Conservation (phyloP, 2,888 invertebrate species). For the Oligia strigilis region DNA sequence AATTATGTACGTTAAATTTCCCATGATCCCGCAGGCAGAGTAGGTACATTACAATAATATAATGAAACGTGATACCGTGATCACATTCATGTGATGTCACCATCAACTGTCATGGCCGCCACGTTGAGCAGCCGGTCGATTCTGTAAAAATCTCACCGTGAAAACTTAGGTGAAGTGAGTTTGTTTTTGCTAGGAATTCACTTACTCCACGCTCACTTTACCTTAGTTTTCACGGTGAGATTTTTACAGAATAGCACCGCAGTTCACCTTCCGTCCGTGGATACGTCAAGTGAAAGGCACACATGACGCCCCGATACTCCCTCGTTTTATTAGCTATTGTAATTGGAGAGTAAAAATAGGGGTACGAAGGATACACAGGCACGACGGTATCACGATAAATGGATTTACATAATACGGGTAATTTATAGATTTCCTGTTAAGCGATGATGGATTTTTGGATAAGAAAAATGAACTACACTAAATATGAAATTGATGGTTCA, state of each 20-base stretch:
- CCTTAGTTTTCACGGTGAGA: no score
- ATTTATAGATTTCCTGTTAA: slow-evolving; percentile 17
- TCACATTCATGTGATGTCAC: slow-evolving; percentile 21
- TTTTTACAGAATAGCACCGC: no score
- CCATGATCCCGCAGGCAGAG: not conserved
- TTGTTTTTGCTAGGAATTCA: no score
- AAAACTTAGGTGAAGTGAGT: no score
- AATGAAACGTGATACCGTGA: not conserved
- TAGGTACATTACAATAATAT: not conserved
- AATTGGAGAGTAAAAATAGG: slow-evolving; percentile 6
- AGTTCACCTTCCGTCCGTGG: slow-evolving; percentile 21
- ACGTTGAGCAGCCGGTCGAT: slow-evolving; percentile 1
- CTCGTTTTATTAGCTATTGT: slow-evolving; percentile 18
- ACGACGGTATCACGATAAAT: slow-evolving; percentile 14
- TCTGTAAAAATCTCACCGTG: no score
- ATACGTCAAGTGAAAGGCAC: slow-evolving; percentile 38
- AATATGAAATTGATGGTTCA: not conserved
- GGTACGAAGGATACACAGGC: not conserved
- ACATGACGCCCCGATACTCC: slow-evolving; percentile 21
- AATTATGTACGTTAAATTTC: not conserved
- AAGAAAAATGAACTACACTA: not conserved
- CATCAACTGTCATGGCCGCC: slow-evolving; percentile 43
- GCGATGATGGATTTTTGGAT: not conserved
- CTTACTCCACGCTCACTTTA: no score
- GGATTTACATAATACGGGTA: slow-evolving; percentile 35